Evolutionary conservation across 2,888 invertebrate genomes (phyloP), one percentile per base, ranked within the genome.

Genomic region (Marasmarcha lunaedactyla): DNA sequence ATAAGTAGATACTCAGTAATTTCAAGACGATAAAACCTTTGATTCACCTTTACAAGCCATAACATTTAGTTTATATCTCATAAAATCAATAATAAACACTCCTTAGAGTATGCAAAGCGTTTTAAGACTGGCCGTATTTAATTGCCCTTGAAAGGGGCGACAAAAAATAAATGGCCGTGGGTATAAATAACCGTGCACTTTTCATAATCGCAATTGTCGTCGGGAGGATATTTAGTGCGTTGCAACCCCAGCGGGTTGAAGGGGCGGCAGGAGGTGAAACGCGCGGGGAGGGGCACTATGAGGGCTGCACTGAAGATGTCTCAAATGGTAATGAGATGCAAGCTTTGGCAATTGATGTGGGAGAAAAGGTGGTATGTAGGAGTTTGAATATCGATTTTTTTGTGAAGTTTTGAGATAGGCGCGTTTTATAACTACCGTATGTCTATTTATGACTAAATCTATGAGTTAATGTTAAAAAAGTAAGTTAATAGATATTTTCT

Each of bases 141-240:
- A 83, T 83, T 83, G 81, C 78, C 83, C 83, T 83, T 83, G 81
- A 81, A 81, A 79, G 79, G 81, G 81, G 76, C 73, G 76, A 71
- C 78, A 79, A 79, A 83, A 81, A 83, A 79, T 74, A 73, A 76
- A 76, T 68, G 66, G 66, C 59, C 55, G 20, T 55, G 67, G 74
- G 59, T 66, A 81, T 83, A 83, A 83, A 83, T 83, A 83, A 81
- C 74, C 65, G 72, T 83, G 81, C 83, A 83, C 83, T 83, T 81
- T 83, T 83, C 83, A 83, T 83, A 83, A 81, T 81, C 79, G 81
- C 79, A 79, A 81, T 81, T 83, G 81, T 83, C 81, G 79, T 81
- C 72, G 67, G 71, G 79, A 81, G 83, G 77, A 81, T 83, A 81
- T 83, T 83, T 83, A 83, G 83, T 76, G 73, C 77, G 78, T 73